Evolutionary conservation across 2,797 vertebrate genomes (phyloP).

Genomic region (Hozukius guyotensis): DNA sequence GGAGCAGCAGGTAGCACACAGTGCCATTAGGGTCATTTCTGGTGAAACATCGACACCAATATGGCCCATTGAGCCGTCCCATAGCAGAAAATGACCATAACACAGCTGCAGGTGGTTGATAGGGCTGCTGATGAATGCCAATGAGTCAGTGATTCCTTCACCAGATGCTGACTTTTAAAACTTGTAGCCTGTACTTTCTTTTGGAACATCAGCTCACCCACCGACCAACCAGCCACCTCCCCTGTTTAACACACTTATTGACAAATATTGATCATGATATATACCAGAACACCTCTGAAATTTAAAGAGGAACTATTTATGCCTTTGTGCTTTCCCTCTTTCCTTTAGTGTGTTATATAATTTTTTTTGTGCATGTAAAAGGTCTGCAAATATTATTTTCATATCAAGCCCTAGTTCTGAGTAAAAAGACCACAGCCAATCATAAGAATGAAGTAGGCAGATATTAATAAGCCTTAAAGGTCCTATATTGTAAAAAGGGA

Average conservation of each 20-base stretch:
- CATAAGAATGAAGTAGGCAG: not conserved
- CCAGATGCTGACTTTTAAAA: slow-evolving; percentile 2
- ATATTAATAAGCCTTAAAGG: not conserved
- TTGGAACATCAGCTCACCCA: not conserved
- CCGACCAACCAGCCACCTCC: too few species aligned
- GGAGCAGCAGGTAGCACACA: not conserved
- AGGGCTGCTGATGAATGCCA: not conserved
- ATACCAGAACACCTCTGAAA: too few species aligned
- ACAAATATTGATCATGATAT: not conserved
- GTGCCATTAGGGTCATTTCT: not conserved
- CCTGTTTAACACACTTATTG: not conserved
- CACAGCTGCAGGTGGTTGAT: slow-evolving; percentile 19
- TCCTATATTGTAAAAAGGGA: too few species aligned
- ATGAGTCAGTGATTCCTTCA: not conserved
- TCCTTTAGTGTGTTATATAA: not conserved
- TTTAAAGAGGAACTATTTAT: too few species aligned
- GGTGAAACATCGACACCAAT: not conserved
- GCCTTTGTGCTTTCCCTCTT: too few species aligned
- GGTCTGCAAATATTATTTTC: not conserved
- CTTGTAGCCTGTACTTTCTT: not conserved
- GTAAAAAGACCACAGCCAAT: not conserved
- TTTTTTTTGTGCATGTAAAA: not conserved
- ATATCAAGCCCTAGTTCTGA: not conserved
- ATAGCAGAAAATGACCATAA: slow-evolving; percentile 13
- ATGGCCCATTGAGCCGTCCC: not conserved